Conservation (phyloP, 2,888 invertebrate genomes). For the Xestia sexstrigata region DNA sequence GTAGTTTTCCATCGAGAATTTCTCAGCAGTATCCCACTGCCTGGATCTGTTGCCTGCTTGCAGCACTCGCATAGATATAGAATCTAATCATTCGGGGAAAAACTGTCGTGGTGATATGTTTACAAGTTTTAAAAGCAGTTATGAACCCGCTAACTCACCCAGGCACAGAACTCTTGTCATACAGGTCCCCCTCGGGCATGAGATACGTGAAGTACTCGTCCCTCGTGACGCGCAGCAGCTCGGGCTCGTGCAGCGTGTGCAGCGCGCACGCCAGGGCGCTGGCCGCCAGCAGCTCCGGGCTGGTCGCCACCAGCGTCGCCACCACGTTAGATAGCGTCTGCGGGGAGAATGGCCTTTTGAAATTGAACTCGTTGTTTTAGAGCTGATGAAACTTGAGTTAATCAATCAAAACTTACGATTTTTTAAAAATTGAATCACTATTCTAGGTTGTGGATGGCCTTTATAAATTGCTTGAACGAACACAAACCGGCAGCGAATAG, state of each 20-base stretch:
- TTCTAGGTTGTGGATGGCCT: not conserved
- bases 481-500: not conserved
- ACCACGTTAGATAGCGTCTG: constrained; percentile 94
- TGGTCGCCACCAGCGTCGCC: constrained; percentile 92
- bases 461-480: not conserved
- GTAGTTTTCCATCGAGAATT: not conserved
- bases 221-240: constrained; percentile 93
- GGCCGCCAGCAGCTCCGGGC: constrained; percentile 92
- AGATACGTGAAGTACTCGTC: constrained; percentile 90
- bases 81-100: not conserved
- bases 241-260: constrained; percentile 91
- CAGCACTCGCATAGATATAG: not conserved
- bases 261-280: constrained; percentile 91
- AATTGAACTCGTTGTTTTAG: not conserved
- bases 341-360: constrained; percentile 34
- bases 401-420: not conserved
- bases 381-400: not conserved
- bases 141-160: constrained; percentile 72
- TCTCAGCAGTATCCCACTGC: not conserved
- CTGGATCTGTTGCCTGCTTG: not conserved
- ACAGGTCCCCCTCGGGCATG: constrained; percentile 97
- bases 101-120: not conserved
- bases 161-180: constrained; percentile 94
- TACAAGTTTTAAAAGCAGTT: not conserved
- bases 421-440: not conserved